Percentiles rank a stretch among this genome's conserved stretches.
phyloP scores from a whole-genome alignment of 2,797 vertebrate species.

The Atherinosoma microstoma region DNA sequence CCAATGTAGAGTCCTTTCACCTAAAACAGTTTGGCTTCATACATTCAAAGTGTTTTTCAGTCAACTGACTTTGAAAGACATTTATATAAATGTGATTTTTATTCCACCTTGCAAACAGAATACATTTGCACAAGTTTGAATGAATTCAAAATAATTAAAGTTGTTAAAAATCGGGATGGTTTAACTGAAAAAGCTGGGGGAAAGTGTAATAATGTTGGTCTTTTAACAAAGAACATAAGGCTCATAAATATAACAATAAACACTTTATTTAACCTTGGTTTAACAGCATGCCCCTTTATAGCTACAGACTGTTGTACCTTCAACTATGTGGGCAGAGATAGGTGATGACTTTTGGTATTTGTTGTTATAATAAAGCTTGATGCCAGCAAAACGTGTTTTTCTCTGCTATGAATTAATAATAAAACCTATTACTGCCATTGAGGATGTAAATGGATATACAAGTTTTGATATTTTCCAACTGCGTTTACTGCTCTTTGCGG shows the following conservation, averaged over 20 bases:
- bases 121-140: not conserved
- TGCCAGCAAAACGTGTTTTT: not conserved
- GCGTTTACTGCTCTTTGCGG: not conserved
- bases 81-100: not conserved
- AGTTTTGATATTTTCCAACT: not conserved
- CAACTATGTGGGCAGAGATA: not conserved
- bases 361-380: constrained; percentile 5
- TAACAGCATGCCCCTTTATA: not conserved
- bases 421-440: not conserved
- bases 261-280: not conserved
- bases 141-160: too few species aligned
- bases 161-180: too few species aligned
- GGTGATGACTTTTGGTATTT: constrained; percentile 7
- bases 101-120: not conserved
- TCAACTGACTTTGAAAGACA: not conserved
- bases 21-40: not conserved
- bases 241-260: not conserved
- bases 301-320: not conserved
- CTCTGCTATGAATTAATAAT: too few species aligned
- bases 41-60: not conserved
- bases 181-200: too few species aligned
- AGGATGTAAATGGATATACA: not conserved
- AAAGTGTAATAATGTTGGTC: too few species aligned
- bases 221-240: too few species aligned
- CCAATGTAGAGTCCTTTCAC: not conserved